Conservation (phyloP, 2,888 invertebrate genomes). For the Priocnemis perturbator region DNA sequence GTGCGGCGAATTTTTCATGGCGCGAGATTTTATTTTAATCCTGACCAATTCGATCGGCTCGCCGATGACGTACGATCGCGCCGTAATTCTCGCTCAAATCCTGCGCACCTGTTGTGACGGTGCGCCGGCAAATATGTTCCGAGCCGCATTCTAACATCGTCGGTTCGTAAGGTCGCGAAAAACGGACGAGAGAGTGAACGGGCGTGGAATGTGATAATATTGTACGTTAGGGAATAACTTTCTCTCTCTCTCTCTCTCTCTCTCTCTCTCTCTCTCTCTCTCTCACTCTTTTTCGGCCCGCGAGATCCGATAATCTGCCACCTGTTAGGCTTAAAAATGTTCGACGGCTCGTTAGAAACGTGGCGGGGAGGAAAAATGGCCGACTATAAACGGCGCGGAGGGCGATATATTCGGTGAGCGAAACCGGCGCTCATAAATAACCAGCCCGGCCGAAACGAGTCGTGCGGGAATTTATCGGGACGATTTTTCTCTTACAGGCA, state of each 20-base stretch:
- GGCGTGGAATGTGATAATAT: too few species aligned
- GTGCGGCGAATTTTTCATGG: too few species aligned
- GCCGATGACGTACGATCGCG: constrained; percentile 1
- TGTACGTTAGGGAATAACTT: too few species aligned
- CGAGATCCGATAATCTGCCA: constrained; percentile 44
- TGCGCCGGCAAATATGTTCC: constrained; percentile 1
- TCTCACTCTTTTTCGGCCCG: not conserved
- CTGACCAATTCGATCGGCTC: constrained; percentile 9
- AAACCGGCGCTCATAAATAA: constrained; percentile 42
- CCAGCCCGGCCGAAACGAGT: constrained; percentile 31
- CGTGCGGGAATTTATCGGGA: constrained; percentile 44
- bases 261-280: too few species aligned
- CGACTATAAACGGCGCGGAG: constrained; percentile 34
- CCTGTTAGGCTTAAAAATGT: constrained; percentile 54
- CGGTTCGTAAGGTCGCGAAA: not conserved
- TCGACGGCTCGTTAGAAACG: constrained; percentile 30
- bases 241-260: too few species aligned
- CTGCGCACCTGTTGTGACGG: not conserved
- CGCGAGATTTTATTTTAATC: too few species aligned
- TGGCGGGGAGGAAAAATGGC: constrained; percentile 37
- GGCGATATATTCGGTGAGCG: constrained; percentile 38
- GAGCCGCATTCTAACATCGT: not conserved
- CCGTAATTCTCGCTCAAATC: constrained; percentile 11
- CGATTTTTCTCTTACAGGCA: constrained; percentile 39
- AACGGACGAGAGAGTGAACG: too few species aligned